Conservation (phyloP, 1,140 invertebrate species). For the Rhagoletis pomonella region DNA sequence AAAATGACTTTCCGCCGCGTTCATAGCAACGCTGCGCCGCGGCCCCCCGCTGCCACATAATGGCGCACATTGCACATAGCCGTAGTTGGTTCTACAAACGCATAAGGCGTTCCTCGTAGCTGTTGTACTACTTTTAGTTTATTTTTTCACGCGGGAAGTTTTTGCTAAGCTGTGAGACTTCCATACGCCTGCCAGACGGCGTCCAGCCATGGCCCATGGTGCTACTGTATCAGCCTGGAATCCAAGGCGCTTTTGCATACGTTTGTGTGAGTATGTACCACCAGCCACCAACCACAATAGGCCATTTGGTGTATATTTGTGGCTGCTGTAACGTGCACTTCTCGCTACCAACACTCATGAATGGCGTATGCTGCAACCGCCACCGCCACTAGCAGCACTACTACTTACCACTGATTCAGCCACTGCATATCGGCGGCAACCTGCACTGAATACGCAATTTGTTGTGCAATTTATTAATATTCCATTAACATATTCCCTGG, state of each 20-base stretch:
- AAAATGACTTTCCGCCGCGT: slow-evolving; percentile 20
- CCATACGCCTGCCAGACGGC: slow-evolving; percentile 3
- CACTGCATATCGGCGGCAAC: slow-evolving; percentile 44
- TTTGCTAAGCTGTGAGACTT: background rate
- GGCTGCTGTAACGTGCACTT: background rate
- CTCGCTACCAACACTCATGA: background rate
- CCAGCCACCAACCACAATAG: slow-evolving; percentile 29
- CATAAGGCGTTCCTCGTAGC: background rate
- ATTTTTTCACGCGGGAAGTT: background rate
- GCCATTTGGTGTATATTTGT: slow-evolving; percentile 31
- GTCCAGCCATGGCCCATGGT: background rate
- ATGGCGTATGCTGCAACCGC: background rate
- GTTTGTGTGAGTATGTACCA: background rate
- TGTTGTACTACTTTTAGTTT: background rate
- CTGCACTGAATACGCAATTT: slow-evolving; percentile 59
- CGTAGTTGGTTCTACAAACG: background rate
- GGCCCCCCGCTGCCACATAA: background rate
- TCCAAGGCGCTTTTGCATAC: background rate
- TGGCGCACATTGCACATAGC: background rate
- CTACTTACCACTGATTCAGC: background rate
- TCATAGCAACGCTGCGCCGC: background rate
- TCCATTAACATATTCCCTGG: slow-evolving; percentile 59
- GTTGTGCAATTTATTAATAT: slow-evolving; percentile 61
- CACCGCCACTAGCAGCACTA: background rate
- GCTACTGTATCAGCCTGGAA: background rate